Evolutionary conservation across 2,797 vertebrate species (phyloP).

Genomic region (Lycodopsis pacificus): DNA sequence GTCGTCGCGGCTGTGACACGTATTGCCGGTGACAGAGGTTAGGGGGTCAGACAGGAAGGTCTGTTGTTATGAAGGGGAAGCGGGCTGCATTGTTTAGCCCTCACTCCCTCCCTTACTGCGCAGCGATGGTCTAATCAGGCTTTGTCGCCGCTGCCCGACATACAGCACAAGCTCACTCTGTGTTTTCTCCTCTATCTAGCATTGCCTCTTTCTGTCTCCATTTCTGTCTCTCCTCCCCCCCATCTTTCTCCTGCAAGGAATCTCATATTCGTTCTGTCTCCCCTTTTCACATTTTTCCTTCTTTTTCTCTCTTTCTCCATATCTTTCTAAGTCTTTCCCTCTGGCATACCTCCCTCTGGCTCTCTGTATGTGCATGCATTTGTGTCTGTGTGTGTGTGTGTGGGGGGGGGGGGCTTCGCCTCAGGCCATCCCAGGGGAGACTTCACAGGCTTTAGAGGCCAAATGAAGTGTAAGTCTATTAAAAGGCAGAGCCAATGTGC

Average conservation of each 20-base stretch:
- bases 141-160: conserved; percentile 69
- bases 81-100: conserved; percentile 82
- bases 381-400: conserved; percentile 31
- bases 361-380: conserved; percentile 70
- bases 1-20: conserved; percentile 79
- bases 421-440: conserved; percentile 85
- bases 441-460: conserved; percentile 89
- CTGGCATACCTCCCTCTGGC: conserved; percentile 53
- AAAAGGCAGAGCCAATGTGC: conserved; percentile 81
- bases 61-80: conserved; percentile 85
- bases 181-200: conserved; percentile 65
- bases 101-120: conserved; percentile 71
- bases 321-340: conserved; percentile 49
- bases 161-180: conserved; percentile 64
- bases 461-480: conserved; percentile 93
- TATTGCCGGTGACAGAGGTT: conserved; percentile 88
- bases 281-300: conserved; percentile 5
- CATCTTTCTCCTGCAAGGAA: conserved; percentile 15
- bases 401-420: conserved; percentile 53
- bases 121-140: conserved; percentile 84
- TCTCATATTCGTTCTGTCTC: conserved; percentile 23
- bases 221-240: conserved; percentile 16
- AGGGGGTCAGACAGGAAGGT: conserved; percentile 85
- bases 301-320: conserved; percentile 2
- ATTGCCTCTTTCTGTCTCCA: conserved; percentile 60